Conservation (phyloP, 1,140 invertebrate genomes). For the Hormaphis cornu region DNA sequence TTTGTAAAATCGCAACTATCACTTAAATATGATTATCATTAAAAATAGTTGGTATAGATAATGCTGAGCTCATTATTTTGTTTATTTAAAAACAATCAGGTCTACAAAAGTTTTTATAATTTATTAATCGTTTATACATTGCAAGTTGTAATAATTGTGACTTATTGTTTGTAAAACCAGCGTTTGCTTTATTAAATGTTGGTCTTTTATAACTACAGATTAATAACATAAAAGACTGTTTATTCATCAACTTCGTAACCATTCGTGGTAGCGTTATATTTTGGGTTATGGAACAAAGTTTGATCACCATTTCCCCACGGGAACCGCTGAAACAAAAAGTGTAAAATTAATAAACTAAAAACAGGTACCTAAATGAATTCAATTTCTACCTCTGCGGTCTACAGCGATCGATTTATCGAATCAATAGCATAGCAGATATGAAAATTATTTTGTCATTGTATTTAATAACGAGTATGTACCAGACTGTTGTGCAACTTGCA, state of each 20-base stretch:
- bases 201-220: not conserved
- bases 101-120: slow-evolving; percentile 2
- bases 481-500: no score
- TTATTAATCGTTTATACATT: not conserved
- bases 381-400: no score
- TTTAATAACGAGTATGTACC: no score
- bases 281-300: slow-evolving; percentile 73
- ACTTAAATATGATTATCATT: no score
- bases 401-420: no score
- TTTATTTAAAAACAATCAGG: not conserved
- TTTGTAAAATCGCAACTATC: no score
- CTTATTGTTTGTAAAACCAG: not conserved
- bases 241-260: slow-evolving; percentile 59
- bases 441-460: no score
- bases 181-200: not conserved
- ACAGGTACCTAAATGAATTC: no score
- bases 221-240: not conserved
- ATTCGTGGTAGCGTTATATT: slow-evolving; percentile 64
- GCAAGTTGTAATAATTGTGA: not conserved
- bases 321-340: slow-evolving; percentile 50
- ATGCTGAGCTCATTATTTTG: no score
- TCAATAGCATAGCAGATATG: no score
- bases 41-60: no score
- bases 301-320: slow-evolving; percentile 85
- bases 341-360: not conserved